Percentiles rank a stretch among this genome's conserved stretches.
Evolutionary conservation across 2,113 vertebrate species (phyloP).

Genomic region (Empidonax alnorum): DNA sequence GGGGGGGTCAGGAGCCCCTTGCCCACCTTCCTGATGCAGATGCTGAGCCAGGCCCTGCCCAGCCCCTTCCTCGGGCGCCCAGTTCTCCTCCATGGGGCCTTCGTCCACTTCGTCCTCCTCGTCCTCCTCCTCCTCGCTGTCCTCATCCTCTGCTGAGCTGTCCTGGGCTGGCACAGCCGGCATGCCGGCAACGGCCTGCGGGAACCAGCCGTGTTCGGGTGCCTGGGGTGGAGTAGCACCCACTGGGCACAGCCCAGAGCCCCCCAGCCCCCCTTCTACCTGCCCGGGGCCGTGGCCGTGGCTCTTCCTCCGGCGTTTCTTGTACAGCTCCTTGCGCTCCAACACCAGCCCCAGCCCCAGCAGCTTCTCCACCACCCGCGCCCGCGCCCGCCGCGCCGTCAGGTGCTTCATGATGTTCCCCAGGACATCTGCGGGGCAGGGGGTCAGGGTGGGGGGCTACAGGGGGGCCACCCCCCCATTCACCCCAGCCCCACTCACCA

Average conservation of each 20-base stretch:
- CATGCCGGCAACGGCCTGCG: constrained; percentile 73
- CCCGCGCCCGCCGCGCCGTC: constrained; percentile 88
- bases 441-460: background rate
- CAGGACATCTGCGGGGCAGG: constrained; percentile 80
- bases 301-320: constrained; percentile 79
- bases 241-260: fast-evolving
- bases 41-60: constrained; percentile 57
- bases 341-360: constrained; percentile 90
- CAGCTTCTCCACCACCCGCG: constrained; percentile 90
- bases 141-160: constrained; percentile 66
- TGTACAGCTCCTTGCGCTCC: constrained; percentile 87
- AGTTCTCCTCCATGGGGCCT: background rate
- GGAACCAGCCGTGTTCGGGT: background rate
- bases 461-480: fast-evolving
- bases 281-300: background rate
- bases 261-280: background rate
- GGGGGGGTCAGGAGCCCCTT: background rate
- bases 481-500: constrained; percentile 45
- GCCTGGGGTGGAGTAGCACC: background rate
- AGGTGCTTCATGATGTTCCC: constrained; percentile 87
- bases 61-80: background rate
- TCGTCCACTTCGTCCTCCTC: constrained; percentile 56
- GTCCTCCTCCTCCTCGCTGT: constrained; percentile 46
- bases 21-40: constrained; percentile 81
- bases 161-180: background rate